Evolutionary conservation across 2,113 vertebrate species (phyloP).

Genomic region (Desmodus rotundus): DNA sequence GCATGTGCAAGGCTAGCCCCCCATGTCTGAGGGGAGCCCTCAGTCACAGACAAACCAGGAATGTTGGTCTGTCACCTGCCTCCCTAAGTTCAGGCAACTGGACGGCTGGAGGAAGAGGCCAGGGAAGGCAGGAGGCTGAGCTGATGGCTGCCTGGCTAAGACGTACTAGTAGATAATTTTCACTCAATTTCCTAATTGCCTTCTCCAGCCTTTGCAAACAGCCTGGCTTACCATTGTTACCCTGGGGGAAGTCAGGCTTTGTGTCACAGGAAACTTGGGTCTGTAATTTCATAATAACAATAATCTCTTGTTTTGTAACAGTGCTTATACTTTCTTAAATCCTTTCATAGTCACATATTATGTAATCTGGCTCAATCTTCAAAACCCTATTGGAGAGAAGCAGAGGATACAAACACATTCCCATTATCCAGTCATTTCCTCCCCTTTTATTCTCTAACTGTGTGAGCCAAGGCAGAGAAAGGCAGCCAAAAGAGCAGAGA

Average conservation of each 20-base stretch:
- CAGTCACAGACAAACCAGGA: not conserved
- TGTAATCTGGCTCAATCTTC: not conserved
- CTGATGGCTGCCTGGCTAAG: not conserved
- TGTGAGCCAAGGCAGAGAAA: not conserved
- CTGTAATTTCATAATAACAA: not conserved
- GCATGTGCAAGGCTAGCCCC: not conserved
- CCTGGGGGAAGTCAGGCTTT: not conserved
- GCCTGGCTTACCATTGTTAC: not conserved
- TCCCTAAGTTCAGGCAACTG: not conserved
- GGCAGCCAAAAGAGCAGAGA: not conserved
- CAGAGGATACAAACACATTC: not conserved
- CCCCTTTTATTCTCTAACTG: not conserved
- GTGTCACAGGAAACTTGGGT: not conserved
- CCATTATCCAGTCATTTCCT: not conserved
- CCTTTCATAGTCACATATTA: not conserved
- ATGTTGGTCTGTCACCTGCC: accelerated
- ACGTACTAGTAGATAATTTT: not conserved
- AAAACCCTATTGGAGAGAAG: not conserved
- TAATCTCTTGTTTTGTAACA: not conserved
- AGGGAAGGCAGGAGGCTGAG: not conserved
- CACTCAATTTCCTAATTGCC: not conserved
- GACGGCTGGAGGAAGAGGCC: not conserved
- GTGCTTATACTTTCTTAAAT: not conserved
- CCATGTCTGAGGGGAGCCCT: not conserved
- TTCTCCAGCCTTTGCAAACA: not conserved